phyloP scores from a whole-genome alignment of 1,140 invertebrate species.

The Neodiprion virginianus region DNA sequence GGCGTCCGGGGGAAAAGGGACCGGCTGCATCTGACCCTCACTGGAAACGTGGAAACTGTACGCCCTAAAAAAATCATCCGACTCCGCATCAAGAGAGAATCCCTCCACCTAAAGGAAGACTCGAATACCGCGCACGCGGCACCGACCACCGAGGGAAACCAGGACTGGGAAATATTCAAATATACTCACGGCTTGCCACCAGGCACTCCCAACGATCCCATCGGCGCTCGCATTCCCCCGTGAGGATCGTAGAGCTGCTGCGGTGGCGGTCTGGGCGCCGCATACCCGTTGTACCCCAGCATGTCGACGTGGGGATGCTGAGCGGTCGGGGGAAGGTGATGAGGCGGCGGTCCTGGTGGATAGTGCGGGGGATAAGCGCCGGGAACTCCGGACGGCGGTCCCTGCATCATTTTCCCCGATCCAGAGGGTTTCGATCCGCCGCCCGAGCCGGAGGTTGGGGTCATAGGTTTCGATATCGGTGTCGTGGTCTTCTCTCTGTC shows the following conservation, averaged over 20 bases:
- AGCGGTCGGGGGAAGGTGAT: slow-evolving; percentile 49
- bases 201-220: slow-evolving; percentile 70
- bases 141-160: background rate
- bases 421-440: slow-evolving; percentile 54
- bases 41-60: slow-evolving; percentile 80
- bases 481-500: slow-evolving; percentile 82
- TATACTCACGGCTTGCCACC: slow-evolving; percentile 90
- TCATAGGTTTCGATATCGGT: slow-evolving; percentile 89
- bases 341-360: slow-evolving; percentile 50
- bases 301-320: slow-evolving; percentile 55
- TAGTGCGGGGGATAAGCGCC: slow-evolving; percentile 49
- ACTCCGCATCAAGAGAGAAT: slow-evolving; percentile 8
- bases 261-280: slow-evolving; percentile 50
- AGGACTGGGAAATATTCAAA: slow-evolving; percentile 18
- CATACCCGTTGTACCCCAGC: slow-evolving; percentile 56
- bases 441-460: slow-evolving; percentile 74
- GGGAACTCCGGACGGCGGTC: slow-evolving; percentile 38
- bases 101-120: too few relatives aligned
- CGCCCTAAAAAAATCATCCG: slow-evolving; percentile 62
- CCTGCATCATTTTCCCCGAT: slow-evolving; percentile 49
- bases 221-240: slow-evolving; percentile 66
- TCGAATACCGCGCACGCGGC: too few relatives aligned
- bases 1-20: slow-evolving; percentile 88
- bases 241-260: slow-evolving; percentile 71
- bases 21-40: slow-evolving; percentile 77